Conservation (phyloP, 1,140 invertebrate genomes). For the Orchesella cincta region DNA sequence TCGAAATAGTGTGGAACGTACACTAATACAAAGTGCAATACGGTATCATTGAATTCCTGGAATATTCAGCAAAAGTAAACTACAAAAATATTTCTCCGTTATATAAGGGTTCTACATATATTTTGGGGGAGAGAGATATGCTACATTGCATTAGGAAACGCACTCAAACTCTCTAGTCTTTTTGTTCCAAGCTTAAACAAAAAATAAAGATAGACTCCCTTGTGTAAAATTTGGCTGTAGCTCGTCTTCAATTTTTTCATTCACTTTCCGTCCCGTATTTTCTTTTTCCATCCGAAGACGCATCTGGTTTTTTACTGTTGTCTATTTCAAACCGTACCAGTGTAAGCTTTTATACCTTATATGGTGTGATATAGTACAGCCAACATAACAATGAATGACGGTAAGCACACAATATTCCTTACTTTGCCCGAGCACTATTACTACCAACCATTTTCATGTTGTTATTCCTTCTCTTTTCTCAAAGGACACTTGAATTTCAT, state of each 20-base stretch:
- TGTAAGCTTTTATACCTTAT: no score
- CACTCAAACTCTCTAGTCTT: no score
- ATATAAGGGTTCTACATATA: not conserved
- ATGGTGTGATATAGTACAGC: not conserved
- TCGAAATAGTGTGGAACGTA: not conserved
- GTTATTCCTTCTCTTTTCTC: slow-evolving; percentile 34
- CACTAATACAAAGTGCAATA: not conserved
- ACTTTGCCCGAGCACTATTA: not conserved
- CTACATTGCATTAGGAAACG: not conserved
- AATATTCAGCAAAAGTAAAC: not conserved
- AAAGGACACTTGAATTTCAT: slow-evolving; percentile 52
- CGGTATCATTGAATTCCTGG: slow-evolving; percentile 15
- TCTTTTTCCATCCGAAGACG: not conserved
- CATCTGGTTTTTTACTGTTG: slow-evolving; percentile 15
- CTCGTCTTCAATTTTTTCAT: slow-evolving; percentile 27
- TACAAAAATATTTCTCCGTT: not conserved
- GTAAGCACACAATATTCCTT: not conserved
- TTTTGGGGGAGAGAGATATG: not conserved
- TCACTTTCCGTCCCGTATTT: slow-evolving; percentile 15
- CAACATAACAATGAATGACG: slow-evolving; percentile 26
- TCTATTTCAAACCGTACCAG: no score
- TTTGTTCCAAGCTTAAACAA: not conserved
- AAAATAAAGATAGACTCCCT: slow-evolving; percentile 16
- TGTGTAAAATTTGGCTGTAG: slow-evolving; percentile 26
- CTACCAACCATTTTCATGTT: slow-evolving; percentile 25